Evolutionary conservation across 1,140 invertebrate genomes (phyloP).

Genomic region (Anagrus nilaparvatae): DNA sequence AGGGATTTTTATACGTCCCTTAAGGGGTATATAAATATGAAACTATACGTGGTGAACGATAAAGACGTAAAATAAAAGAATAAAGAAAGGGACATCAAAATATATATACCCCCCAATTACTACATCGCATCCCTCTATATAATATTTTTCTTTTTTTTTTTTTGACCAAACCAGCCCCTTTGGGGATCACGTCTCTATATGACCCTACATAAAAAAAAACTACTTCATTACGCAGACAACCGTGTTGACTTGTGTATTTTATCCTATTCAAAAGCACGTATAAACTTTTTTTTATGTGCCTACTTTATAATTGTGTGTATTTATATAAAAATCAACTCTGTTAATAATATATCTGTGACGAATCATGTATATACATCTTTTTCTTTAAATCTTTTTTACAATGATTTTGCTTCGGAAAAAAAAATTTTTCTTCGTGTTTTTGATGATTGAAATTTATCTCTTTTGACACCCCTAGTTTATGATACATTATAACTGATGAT

Average conservation of each 20-base stretch:
- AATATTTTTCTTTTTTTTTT: too few species aligned
- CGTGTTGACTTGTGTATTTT: constrained; percentile 47
- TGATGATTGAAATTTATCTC: too few species aligned
- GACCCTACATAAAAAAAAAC: constrained; percentile 33
- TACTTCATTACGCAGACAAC: constrained; percentile 46
- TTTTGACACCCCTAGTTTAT: too few species aligned
- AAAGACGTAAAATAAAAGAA: constrained; percentile 8
- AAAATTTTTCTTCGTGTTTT: too few species aligned
- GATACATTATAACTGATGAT: too few species aligned
- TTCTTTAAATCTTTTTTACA: background rate
- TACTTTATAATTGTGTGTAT: background rate
- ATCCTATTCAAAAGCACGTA: constrained; percentile 22
- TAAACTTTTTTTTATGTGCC: background rate
- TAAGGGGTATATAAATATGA: too few species aligned
- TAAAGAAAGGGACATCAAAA: constrained; percentile 18
- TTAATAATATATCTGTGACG: constrained; percentile 38
- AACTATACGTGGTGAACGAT: too few species aligned
- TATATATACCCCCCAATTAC: constrained; percentile 42
- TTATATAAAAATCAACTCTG: background rate
- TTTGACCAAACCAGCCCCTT: background rate
- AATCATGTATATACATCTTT: constrained; percentile 24
- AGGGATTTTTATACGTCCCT: too few species aligned
- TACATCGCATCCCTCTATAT: constrained; percentile 28
- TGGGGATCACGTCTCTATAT: constrained; percentile 20
- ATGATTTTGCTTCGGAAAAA: too few species aligned